phyloP scores from a whole-genome alignment of 2,888 invertebrate species.

The Odontothrips loti region DNA sequence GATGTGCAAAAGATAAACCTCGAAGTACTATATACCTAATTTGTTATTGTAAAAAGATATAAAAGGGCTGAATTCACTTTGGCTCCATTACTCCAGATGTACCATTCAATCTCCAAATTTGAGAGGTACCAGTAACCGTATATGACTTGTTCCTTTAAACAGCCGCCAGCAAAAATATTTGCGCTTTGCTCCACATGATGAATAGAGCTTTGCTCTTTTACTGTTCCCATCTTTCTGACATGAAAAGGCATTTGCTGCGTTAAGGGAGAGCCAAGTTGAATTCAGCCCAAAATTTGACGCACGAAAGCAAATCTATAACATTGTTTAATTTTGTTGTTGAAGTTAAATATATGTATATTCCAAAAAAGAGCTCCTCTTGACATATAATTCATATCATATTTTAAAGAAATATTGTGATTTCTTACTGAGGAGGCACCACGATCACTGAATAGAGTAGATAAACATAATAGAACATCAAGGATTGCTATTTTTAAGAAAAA shows the following conservation, averaged over 20 bases:
- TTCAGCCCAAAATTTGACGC: conserved; percentile 22
- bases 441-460: conserved; percentile 24
- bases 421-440: conserved; percentile 20
- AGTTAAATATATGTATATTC: conserved; percentile 13
- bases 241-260: background rate
- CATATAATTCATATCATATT: conserved; percentile 27
- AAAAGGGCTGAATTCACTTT: conserved; percentile 20
- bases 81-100: background rate
- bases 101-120: too few relatives aligned
- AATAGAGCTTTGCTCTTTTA: too few relatives aligned
- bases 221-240: background rate
- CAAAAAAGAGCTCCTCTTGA: conserved; percentile 21
- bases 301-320: conserved; percentile 26
- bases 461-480: conserved; percentile 21
- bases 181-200: too few relatives aligned
- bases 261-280: background rate
- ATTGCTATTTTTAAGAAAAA: conserved; percentile 23
- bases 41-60: conserved; percentile 23
- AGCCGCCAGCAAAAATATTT: too few relatives aligned
- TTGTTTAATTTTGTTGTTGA: conserved; percentile 27
- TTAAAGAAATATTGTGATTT: conserved; percentile 27
- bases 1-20: background rate
- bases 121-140: too few relatives aligned
- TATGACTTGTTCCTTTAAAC: too few relatives aligned
- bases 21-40: conserved; percentile 1